These are phyloP conservation scores for Phallusia fumigata DNA, from an alignment of 23 tunicate species.

Conservation along the genomic window DNA sequence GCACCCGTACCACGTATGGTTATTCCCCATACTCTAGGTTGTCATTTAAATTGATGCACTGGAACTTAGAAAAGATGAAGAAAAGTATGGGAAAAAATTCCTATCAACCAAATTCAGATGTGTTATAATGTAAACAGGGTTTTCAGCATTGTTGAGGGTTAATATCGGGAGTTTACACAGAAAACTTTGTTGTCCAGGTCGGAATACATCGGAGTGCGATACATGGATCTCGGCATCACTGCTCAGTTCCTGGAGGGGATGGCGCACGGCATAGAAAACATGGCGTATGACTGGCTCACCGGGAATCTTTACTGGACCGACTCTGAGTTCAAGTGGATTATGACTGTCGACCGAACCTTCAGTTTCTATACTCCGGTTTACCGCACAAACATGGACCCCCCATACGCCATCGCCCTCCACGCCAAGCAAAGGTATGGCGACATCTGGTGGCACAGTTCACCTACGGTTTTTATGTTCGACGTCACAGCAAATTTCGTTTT, in stretches of 20 bases:
- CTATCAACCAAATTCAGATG: too few relatives aligned
- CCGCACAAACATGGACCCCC: slow-evolving; percentile 41
- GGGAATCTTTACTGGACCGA: slow-evolving; percentile 65
- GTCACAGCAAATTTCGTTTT: too few relatives aligned
- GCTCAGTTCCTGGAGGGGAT: slow-evolving; percentile 31
- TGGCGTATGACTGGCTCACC: slow-evolving; percentile 61
- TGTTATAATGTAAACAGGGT: too few relatives aligned
- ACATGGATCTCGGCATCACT: slow-evolving; percentile 24
- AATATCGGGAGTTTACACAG: too few relatives aligned
- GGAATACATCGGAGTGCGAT: slow-evolving; percentile 44
- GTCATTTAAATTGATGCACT: too few relatives aligned
- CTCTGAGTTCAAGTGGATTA: slow-evolving; percentile 39
- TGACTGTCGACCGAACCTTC: slow-evolving; percentile 65
- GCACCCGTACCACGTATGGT: too few relatives aligned
- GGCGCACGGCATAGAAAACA: slow-evolving; percentile 57
- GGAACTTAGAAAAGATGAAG: too few relatives aligned
- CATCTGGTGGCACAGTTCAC: slow-evolving; percentile 5
- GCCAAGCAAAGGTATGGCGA: slow-evolving; percentile 53
- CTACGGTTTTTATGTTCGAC: not conserved
- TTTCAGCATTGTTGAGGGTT: too few relatives aligned
- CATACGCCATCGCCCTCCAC: slow-evolving; percentile 76
- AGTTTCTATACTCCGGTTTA: slow-evolving; percentile 75
- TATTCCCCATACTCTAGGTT: too few relatives aligned
- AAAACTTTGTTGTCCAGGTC: too few relatives aligned
- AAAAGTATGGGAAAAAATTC: too few relatives aligned